Evolutionary conservation across 1,140 invertebrate genomes (phyloP).

Genomic region (Rhizoglyphus robini): DNA sequence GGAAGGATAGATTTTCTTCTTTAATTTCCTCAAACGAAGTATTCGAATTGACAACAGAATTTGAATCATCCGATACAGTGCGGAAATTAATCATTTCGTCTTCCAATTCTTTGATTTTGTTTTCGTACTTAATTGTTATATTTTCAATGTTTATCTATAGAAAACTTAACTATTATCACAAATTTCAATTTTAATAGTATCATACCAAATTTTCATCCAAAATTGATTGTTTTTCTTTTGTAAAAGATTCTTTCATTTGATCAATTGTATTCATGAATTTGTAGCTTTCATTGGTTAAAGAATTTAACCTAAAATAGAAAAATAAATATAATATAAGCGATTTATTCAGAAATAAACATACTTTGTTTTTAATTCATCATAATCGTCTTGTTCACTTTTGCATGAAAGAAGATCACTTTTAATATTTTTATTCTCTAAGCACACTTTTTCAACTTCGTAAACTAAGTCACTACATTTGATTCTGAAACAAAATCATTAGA

Average conservation of each 20-base stretch:
- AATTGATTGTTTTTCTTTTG: not conserved
- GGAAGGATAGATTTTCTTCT: not conserved
- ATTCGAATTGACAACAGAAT: constrained; percentile 12
- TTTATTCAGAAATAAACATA: no score
- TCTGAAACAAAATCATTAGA: not conserved
- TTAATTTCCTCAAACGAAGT: constrained; percentile 14
- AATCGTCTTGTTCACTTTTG: not conserved
- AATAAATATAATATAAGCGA: no score
- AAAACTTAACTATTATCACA: no score
- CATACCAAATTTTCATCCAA: not conserved
- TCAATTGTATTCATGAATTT: not conserved
- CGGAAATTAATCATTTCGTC: not conserved
- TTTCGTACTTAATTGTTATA: not conserved
- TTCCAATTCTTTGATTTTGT: constrained; percentile 12
- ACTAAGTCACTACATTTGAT: not conserved
- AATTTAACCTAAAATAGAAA: no score
- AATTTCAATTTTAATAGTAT: not conserved
- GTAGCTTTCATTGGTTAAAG: not conserved
- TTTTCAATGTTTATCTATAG: not conserved
- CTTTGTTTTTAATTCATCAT: not conserved
- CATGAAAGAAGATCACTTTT: not conserved
- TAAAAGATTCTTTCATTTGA: not conserved
- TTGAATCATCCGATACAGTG: constrained; percentile 7
- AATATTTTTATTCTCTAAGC: not conserved
- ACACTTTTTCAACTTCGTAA: not conserved